phyloP scores from a whole-genome alignment of 2,888 invertebrate genomes.

The Eugnorisma glareosa region DNA sequence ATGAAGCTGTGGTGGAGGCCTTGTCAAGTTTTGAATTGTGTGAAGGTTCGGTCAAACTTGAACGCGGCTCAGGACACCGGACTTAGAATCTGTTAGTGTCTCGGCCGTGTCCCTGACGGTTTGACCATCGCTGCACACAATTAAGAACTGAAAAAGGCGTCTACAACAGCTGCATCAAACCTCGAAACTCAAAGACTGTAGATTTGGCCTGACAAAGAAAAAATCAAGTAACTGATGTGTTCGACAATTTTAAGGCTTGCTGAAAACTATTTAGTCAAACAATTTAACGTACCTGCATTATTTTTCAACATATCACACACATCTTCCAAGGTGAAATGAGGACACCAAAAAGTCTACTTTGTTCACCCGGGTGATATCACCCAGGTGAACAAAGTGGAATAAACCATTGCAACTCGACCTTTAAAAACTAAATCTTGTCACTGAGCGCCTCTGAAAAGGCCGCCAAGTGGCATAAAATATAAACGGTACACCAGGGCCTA shows the following conservation, averaged over 20 bases:
- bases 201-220: neutral
- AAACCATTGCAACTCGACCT: neutral
- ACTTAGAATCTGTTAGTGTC: neutral
- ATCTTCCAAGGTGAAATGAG: no score
- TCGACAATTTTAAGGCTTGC: neutral
- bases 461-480: slow-evolving; percentile 41
- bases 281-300: neutral
- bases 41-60: neutral
- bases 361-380: no score
- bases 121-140: neutral
- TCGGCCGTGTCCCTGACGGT: neutral
- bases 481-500: slow-evolving; percentile 52
- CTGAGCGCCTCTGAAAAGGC: slow-evolving; percentile 28
- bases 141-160: neutral
- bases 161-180: neutral
- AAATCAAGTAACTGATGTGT: neutral
- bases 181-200: neutral
- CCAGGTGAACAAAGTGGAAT: no score
- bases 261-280: neutral
- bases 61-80: neutral
- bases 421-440: slow-evolving; percentile 25
- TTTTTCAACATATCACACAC: no score
- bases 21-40: slow-evolving; percentile 4
- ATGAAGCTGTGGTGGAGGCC: neutral
- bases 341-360: no score